These are phyloP conservation scores for Eclectus roratus DNA, from an alignment of 2,113 vertebrate genomes.

Conservation along the genomic window DNA sequence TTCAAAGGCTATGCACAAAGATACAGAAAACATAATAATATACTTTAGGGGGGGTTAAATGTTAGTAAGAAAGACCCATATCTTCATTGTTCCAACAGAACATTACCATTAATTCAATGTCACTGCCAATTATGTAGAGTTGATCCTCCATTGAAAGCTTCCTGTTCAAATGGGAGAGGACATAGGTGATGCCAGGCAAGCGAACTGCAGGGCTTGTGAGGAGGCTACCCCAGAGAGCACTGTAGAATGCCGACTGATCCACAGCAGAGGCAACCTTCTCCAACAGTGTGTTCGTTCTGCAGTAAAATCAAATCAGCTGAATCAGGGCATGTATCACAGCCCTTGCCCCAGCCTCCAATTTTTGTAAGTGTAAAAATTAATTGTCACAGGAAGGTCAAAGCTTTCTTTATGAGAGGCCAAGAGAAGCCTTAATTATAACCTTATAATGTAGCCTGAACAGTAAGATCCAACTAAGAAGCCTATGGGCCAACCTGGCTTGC, in stretches of 20 bases:
- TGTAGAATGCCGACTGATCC: constrained; percentile 95
- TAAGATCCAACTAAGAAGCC: not conserved
- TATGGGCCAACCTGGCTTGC: not conserved
- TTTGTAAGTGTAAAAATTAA: not conserved
- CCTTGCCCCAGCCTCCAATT: not conserved
- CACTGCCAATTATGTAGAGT: constrained; percentile 96
- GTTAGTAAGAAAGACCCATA: not conserved
- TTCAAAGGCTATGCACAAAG: not conserved
- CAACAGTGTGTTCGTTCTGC: constrained; percentile 91
- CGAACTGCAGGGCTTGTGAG: constrained; percentile 95
- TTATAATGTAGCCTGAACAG: not conserved
- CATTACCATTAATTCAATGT: constrained; percentile 96
- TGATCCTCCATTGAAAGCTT: constrained; percentile 99
- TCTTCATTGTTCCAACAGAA: not conserved
- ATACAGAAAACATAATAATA: not conserved
- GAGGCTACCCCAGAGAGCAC: constrained; percentile 97
- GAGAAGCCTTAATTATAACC: not conserved
- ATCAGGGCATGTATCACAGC: not conserved
- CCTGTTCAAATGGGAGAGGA: constrained; percentile 94
- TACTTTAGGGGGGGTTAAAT: not conserved
- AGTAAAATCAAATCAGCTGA: not conserved
- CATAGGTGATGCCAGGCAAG: constrained; percentile 92
- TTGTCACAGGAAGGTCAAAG: not conserved
- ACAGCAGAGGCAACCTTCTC: constrained; percentile 95
- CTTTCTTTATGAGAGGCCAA: not conserved